Evolutionary conservation across 1,140 invertebrate species (phyloP).

Genomic region (Eciton burchellii): DNA sequence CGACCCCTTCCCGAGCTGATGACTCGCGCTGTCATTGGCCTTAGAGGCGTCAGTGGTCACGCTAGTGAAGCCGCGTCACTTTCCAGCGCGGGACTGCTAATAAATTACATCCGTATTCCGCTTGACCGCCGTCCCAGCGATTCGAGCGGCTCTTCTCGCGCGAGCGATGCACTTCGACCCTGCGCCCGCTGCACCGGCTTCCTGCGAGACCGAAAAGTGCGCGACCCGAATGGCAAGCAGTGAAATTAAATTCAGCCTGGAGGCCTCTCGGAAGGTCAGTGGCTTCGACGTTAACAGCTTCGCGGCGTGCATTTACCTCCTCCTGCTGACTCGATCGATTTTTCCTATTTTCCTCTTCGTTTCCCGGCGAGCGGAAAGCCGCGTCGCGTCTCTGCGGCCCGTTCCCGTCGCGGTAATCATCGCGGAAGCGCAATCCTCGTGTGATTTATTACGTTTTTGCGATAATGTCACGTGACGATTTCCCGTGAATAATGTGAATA

Average conservation of each 20-base stretch:
- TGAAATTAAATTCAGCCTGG: neutral
- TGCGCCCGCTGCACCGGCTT: conserved; percentile 9
- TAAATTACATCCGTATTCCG: conserved; percentile 73
- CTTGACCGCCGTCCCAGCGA: conserved; percentile 38
- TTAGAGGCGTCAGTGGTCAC: conserved; percentile 63
- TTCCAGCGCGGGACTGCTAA: conserved; percentile 63
- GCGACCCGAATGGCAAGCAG: conserved; percentile 9
- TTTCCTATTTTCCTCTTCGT: neutral
- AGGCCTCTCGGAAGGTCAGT: neutral
- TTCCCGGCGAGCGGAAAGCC: neutral
- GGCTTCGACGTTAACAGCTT: neutral
- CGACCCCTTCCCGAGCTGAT: neutral
- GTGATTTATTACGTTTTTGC: too few relatives aligned
- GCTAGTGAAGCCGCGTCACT: conserved; percentile 64
- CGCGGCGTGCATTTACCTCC: neutral
- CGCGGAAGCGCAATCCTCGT: too few relatives aligned
- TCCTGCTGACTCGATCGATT: too few relatives aligned
- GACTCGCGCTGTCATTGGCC: conserved; percentile 67
- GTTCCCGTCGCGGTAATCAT: too few relatives aligned
- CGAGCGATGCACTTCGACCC: conserved; percentile 39
- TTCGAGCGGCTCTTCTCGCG: neutral
- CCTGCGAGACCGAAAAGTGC: conserved; percentile 5
- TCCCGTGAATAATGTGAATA: too few relatives aligned
- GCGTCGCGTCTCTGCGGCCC: too few relatives aligned
- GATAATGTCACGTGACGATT: too few relatives aligned